phyloP scores from a whole-genome alignment of 2,113 vertebrate genomes.

The Aptenodytes patagonicus region DNA sequence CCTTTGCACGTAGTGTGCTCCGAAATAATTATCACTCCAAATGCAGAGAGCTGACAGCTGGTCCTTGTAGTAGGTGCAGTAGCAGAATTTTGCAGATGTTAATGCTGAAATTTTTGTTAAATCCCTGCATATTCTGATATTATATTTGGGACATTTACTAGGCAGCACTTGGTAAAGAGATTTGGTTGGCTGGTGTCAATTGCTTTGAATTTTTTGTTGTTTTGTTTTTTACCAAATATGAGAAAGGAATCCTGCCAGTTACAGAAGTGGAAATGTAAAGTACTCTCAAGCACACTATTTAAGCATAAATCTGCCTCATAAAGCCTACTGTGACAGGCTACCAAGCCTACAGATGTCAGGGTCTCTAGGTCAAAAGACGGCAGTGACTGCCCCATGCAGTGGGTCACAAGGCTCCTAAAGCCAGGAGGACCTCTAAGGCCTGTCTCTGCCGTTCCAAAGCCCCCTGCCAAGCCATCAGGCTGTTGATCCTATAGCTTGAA shows the following conservation, averaged over 20 bases:
- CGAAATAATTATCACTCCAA: neutral
- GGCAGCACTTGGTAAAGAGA: neutral
- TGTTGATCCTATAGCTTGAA: neutral
- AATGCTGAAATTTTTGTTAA: neutral
- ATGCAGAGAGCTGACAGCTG: neutral
- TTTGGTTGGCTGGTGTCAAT: neutral
- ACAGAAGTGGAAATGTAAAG: neutral
- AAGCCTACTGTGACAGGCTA: neutral
- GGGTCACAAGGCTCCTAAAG: neutral
- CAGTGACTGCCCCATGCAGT: neutral
- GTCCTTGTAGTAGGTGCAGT: neutral
- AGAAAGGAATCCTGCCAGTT: neutral
- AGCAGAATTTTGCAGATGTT: neutral
- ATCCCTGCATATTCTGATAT: neutral
- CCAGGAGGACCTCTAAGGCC: neutral
- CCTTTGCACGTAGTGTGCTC: accelerated
- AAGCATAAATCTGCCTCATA: constrained; percentile 24
- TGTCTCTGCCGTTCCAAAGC: neutral
- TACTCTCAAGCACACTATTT: neutral
- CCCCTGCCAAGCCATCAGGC: neutral
- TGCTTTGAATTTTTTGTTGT: neutral
- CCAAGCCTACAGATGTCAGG: neutral
- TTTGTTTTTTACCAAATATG: neutral
- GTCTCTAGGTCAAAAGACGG: neutral
- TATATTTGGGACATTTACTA: neutral